phyloP scores from a whole-genome alignment of 2,113 vertebrate genomes.

The Corapipo altera region DNA sequence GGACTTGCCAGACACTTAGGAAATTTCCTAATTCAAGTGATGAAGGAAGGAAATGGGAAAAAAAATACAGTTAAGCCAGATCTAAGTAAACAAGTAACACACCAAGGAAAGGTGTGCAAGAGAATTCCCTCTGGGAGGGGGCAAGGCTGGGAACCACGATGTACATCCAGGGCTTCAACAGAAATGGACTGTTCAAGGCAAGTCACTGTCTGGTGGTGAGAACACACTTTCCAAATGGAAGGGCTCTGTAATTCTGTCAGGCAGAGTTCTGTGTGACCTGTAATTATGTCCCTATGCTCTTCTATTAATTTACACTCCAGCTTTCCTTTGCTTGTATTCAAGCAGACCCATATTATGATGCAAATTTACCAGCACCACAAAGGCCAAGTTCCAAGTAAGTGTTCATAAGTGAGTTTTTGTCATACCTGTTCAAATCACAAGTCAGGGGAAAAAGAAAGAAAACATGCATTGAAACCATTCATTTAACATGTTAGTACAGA shows the following conservation, averaged over 20 bases:
- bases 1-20: background rate
- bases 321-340: background rate
- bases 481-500: background rate
- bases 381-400: background rate
- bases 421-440: background rate
- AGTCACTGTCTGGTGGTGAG: background rate
- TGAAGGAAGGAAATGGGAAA: background rate
- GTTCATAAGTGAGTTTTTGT: background rate
- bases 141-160: background rate
- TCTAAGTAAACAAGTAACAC: background rate
- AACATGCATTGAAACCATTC: background rate
- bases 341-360: background rate
- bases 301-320: background rate
- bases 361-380: background rate
- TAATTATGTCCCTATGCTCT: background rate
- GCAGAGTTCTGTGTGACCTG: background rate
- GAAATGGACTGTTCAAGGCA: accelerated
- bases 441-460: background rate
- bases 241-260: background rate
- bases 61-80: background rate
- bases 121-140: background rate
- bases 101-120: background rate
- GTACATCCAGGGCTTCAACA: background rate
- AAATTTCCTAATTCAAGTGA: background rate
- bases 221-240: background rate